Evolutionary conservation across 1,140 invertebrate genomes (phyloP).

Genomic region (Temnothorax nylanderi): DNA sequence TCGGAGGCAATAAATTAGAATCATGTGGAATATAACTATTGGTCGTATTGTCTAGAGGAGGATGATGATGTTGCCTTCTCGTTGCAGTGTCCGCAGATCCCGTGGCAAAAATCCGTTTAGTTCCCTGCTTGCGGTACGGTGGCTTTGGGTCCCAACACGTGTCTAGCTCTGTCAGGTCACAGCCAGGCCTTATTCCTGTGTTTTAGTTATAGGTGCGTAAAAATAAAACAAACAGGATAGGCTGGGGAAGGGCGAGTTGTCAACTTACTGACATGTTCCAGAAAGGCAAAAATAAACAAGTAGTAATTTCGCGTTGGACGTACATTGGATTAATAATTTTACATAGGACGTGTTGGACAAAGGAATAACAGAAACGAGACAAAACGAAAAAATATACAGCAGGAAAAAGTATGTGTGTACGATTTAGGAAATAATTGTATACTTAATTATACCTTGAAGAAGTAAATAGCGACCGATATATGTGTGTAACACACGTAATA

Average conservation of each 20-base stretch:
- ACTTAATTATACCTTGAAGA: not conserved
- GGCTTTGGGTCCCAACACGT: conserved; percentile 84
- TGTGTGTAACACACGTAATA: not conserved
- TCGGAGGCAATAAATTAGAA: conserved; percentile 86
- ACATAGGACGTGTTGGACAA: not conserved
- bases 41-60: conserved; percentile 85
- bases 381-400: conserved; percentile 50
- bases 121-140: conserved; percentile 77
- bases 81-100: conserved; percentile 75
- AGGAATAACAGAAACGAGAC: conserved; percentile 56
- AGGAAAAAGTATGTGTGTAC: not conserved
- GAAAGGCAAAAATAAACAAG: conserved; percentile 48
- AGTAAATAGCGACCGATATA: not conserved
- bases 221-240: conserved; percentile 82
- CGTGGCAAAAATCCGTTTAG: conserved; percentile 80
- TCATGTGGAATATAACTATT: conserved; percentile 87
- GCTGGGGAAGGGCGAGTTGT: conserved; percentile 56
- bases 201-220: conserved; percentile 83
- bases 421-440: conserved; percentile 2
- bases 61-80: conserved; percentile 82
- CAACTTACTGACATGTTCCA: conserved; percentile 43
- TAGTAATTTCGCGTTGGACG: conserved; percentile 20
- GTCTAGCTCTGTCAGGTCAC: conserved; percentile 93
- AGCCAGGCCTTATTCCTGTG: conserved; percentile 92
- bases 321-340: conserved; percentile 44